Conservation (phyloP, 1,140 invertebrate genomes). For the Drosophila paulistorum region DNA sequence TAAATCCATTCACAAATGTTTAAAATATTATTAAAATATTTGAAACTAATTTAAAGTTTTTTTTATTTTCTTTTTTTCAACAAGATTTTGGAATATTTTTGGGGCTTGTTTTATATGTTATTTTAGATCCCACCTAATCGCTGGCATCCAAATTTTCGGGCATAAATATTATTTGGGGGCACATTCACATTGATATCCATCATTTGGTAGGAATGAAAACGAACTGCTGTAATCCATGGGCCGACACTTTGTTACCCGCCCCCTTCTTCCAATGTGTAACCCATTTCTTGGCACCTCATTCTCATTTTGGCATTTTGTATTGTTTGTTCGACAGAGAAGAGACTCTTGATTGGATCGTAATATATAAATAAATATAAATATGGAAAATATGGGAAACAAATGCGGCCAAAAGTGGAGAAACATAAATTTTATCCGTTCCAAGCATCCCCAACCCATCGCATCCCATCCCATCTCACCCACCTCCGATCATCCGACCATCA, state of each 20-base stretch:
- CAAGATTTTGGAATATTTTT: slow-evolving; percentile 39
- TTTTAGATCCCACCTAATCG: slow-evolving; percentile 63
- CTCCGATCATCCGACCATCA: too few species aligned
- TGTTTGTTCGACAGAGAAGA: slow-evolving; percentile 40
- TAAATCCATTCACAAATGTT: slow-evolving; percentile 82
- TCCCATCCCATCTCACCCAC: too few species aligned
- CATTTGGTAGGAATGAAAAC: slow-evolving; percentile 32
- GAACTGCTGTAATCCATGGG: slow-evolving; percentile 62
- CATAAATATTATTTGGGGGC: slow-evolving; percentile 62
- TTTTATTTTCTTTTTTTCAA: slow-evolving; percentile 24
- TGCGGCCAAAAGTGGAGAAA: slow-evolving; percentile 65
- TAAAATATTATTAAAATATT: slow-evolving; percentile 82
- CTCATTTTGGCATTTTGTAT: slow-evolving; percentile 32
- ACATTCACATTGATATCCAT: slow-evolving; percentile 53
- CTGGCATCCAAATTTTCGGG: slow-evolving; percentile 44
- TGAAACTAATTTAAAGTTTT: slow-evolving; percentile 76
- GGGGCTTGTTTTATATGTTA: slow-evolving; percentile 29
- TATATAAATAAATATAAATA: slow-evolving; percentile 67
- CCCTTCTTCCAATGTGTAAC: slow-evolving; percentile 27
- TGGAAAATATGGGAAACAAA: slow-evolving; percentile 49
- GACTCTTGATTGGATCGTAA: slow-evolving; percentile 58
- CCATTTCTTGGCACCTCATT: slow-evolving; percentile 58
- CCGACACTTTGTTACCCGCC: slow-evolving; percentile 32
- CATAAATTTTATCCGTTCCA: slow-evolving; percentile 51
- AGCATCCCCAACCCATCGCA: too few species aligned